phyloP scores from a whole-genome alignment of 2,797 vertebrate species.

The Clarias fuscus region DNA sequence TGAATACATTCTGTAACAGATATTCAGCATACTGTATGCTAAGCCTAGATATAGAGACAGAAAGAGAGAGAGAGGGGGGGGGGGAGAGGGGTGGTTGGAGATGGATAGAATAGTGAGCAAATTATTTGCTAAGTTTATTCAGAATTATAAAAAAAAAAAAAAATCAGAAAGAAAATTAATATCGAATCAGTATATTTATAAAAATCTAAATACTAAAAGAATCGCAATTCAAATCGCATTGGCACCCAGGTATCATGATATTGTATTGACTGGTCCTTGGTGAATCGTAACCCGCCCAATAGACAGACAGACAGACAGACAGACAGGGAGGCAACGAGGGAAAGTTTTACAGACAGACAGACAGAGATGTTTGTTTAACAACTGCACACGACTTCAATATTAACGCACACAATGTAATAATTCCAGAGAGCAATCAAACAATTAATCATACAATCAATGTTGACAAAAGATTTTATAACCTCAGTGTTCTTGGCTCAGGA shows the following conservation, averaged over 20 bases:
- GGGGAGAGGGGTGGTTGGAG: background rate
- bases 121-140: too few relatives aligned
- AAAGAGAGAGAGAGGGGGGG: too few relatives aligned
- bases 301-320: background rate
- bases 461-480: constrained; percentile 2
- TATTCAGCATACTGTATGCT: background rate
- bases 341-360: background rate
- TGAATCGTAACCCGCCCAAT: too few relatives aligned
- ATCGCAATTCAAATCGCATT: too few relatives aligned
- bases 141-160: too few relatives aligned
- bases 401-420: background rate
- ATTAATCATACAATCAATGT: background rate
- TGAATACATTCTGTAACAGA: background rate
- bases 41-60: background rate
- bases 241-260: too few relatives aligned
- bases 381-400: background rate
- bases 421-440: background rate
- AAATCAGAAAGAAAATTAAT: too few relatives aligned
- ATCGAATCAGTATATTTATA: too few relatives aligned
- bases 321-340: too few relatives aligned
- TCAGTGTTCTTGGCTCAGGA: background rate
- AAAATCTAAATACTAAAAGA: too few relatives aligned
- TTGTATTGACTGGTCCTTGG: too few relatives aligned
- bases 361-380: background rate
- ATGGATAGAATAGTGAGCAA: too few relatives aligned